Percentiles rank a stretch among this genome's conserved stretches.
Evolutionary conservation across 2,113 vertebrate genomes (phyloP).

Genomic region (Etheostoma spectabile): DNA sequence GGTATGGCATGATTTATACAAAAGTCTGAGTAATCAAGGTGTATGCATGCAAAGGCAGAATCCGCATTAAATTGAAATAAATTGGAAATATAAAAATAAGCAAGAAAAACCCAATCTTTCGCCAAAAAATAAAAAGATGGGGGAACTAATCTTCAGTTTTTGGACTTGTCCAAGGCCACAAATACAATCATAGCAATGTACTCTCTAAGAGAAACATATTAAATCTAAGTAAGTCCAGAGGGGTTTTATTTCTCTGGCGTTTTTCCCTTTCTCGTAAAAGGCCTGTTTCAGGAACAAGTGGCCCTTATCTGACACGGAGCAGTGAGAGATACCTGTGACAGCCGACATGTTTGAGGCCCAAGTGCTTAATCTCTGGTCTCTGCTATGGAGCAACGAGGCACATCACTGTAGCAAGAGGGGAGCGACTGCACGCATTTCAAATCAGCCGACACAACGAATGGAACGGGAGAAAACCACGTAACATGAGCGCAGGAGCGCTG

Average conservation of each 20-base stretch:
- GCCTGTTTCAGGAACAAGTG: constrained; percentile 65
- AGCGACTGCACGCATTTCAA: constrained; percentile 61
- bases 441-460: constrained; percentile 46
- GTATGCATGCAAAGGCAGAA: neutral
- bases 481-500: constrained; percentile 32
- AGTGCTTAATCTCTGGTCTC: constrained; percentile 78
- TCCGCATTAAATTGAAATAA: neutral
- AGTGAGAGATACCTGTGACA: constrained; percentile 76
- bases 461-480: constrained; percentile 31
- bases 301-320: constrained; percentile 72
- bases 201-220: constrained; percentile 47
- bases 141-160: constrained; percentile 13
- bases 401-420: constrained; percentile 54
- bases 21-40: neutral
- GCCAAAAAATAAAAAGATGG: neutral
- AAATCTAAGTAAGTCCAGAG: constrained; percentile 34
- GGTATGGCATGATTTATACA: neutral
- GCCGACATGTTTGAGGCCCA: constrained; percentile 71
- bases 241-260: constrained; percentile 45
- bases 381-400: constrained; percentile 64
- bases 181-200: constrained; percentile 44
- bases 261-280: constrained; percentile 41
- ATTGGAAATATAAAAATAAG: neutral
- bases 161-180: constrained; percentile 36
- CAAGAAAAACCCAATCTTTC: constrained; percentile 12